Percentiles rank a stretch among this genome's conserved stretches.
These are phyloP conservation scores for Catajapyx aquilonaris DNA, from an alignment of 1,140 invertebrate genomes.

Conservation along the genomic window DNA sequence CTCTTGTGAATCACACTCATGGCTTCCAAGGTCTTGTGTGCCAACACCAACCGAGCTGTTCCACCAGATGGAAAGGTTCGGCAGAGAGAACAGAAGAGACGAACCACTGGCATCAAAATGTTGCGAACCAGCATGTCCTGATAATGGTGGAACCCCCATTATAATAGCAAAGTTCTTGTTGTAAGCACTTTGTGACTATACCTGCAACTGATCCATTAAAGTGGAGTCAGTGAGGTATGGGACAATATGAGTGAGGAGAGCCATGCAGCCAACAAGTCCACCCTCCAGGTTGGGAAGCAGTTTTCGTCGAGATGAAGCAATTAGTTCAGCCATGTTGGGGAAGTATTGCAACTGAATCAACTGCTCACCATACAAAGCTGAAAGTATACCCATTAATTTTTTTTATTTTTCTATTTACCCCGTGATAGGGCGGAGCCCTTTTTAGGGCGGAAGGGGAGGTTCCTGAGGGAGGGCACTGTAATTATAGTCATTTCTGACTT, in stretches of 20 bases:
- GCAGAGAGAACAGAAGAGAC: slow-evolving; percentile 45
- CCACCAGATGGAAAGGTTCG: slow-evolving; percentile 57
- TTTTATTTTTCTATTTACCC: too few relatives aligned
- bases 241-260: slow-evolving; percentile 55
- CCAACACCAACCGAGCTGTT: slow-evolving; percentile 43
- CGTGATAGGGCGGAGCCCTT: too few relatives aligned
- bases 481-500: too few relatives aligned
- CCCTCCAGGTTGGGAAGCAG: slow-evolving; percentile 67
- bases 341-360: slow-evolving; percentile 87
- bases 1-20: slow-evolving; percentile 54
- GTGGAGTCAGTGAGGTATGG: slow-evolving; percentile 62
- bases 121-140: slow-evolving; percentile 49
- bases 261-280: slow-evolving; percentile 63
- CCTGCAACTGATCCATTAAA: slow-evolving; percentile 67
- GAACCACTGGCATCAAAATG: slow-evolving; percentile 53
- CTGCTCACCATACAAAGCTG: slow-evolving; percentile 77
- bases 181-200: too few relatives aligned
- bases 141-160: too few relatives aligned
- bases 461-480: too few relatives aligned
- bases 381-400: too few relatives aligned
- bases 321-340: slow-evolving; percentile 68
- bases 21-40: slow-evolving; percentile 58
- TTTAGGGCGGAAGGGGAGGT: too few relatives aligned
- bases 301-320: slow-evolving; percentile 48
- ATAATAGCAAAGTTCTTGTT: too few relatives aligned